Evolutionary conservation across 1,140 invertebrate genomes (phyloP).

Genomic region (Tribolium castaneum): DNA sequence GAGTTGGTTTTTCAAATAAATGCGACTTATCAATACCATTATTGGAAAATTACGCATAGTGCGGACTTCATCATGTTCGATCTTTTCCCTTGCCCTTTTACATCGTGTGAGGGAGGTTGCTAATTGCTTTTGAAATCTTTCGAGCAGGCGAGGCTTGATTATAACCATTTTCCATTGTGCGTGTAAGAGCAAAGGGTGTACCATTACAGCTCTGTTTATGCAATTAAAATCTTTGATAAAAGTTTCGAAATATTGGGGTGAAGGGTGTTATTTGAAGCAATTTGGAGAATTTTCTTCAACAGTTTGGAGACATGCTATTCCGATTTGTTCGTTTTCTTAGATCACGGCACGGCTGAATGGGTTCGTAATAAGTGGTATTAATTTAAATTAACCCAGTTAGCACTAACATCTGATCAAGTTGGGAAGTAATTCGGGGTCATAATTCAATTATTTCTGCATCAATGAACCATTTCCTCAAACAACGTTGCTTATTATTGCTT

Average conservation of each 20-base stretch:
- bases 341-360: slow-evolving; percentile 13
- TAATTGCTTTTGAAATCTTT: slow-evolving; percentile 30
- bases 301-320: background rate
- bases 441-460: slow-evolving; percentile 31
- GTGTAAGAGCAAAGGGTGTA: slow-evolving; percentile 15
- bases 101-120: background rate
- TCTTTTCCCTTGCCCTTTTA: background rate
- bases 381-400: slow-evolving; percentile 33
- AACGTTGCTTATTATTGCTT: slow-evolving; percentile 23
- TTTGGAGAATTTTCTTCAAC: background rate
- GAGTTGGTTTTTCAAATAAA: background rate
- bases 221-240: slow-evolving; percentile 5
- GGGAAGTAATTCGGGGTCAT: slow-evolving; percentile 18
- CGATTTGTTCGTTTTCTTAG: slow-evolving; percentile 7
- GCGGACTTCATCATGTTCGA: background rate
- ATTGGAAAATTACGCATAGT: background rate
- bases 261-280: background rate
- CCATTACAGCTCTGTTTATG: slow-evolving; percentile 13
- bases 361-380: slow-evolving; percentile 4
- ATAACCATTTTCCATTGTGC: slow-evolving; percentile 16
- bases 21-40: background rate
- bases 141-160: background rate
- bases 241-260: background rate
- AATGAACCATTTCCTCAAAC: slow-evolving; percentile 30
- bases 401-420: slow-evolving; percentile 32